Base-by-base conservation (phyloP, 2,888 invertebrate genomes). In the Prenolepis imparis region DNA sequence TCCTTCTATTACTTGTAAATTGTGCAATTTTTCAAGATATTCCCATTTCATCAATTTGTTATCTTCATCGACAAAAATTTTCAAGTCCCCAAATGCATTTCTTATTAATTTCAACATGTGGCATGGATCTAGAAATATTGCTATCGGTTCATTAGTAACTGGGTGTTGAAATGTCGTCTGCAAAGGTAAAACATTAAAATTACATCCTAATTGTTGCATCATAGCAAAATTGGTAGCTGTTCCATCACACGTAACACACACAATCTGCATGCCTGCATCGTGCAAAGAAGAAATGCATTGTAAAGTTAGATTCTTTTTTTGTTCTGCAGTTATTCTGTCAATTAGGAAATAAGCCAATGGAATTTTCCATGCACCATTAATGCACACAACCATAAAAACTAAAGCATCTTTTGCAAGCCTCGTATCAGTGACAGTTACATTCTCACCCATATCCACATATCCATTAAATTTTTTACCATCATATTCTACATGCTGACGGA, bases 1-100 rank as follows among this genome's bases (percentile, higher is more conserved):
- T 11, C 87, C 86, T 81, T 85, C 86, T 44, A 64, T 44, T 81
- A 86, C 84, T 68, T 90, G 90, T 6, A 90, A 72, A 41, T 87
- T 68, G 44, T 86, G 81, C 21, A 88, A 57, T 28, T 74, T 48
- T n/a, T 57, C 63, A 24, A 90, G 70, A 57, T 80, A 85, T n/a
- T 57, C 32, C 87, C 88, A 88, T 59, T 77, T 72, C 8, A 91
- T 84, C 2, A 39, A n/a, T 39, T 82, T 78, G 18, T 59, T 66
- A 44, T 82, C 52, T 61, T 63, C 36, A 82, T 89, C 78, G n/a
- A 41, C n/a, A 36, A 87, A 77, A 68, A 82, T 68, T 80, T 86
- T 85, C 52, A 82, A 74, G 28, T 90, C 90, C 3, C 90, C n/a
- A n/a, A n/a, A n/a, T n/a, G n/a, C n/a, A n/a, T n/a, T n/a, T n/a